These are phyloP conservation scores for Lytechinus variegatus DNA, from an alignment of 35 echinoderm and acorn worm species.

Conservation along the genomic window DNA sequence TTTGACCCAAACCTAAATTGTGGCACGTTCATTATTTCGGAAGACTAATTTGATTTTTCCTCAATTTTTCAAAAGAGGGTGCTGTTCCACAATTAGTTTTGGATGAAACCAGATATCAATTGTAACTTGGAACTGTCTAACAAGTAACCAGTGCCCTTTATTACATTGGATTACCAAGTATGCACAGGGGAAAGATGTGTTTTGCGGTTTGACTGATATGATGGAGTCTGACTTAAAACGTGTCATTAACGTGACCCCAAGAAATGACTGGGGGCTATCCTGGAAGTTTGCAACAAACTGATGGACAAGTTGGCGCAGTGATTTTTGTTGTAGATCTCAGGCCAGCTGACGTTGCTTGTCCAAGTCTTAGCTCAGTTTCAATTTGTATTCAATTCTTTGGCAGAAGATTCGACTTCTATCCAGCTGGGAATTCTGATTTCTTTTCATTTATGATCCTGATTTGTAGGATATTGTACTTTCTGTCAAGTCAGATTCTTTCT, in stretches of 20 bases:
- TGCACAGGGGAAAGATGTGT: constrained; percentile 9
- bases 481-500: background rate
- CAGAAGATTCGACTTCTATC: background rate
- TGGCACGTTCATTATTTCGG: background rate
- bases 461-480: background rate
- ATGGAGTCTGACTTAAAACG: constrained; percentile 34
- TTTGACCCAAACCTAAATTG: background rate
- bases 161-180: background rate
- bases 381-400: background rate
- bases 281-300: background rate
- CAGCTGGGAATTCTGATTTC: background rate
- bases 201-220: background rate
- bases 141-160: background rate
- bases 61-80: background rate
- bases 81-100: background rate
- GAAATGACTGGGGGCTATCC: background rate
- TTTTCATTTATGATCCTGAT: background rate
- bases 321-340: background rate
- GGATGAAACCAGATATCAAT: background rate
- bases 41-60: background rate
- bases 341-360: background rate
- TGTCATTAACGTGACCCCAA: constrained; percentile 12
- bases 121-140: background rate
- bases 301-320: background rate
- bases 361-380: background rate